Base-by-base conservation (phyloP, 2,113 vertebrate species). In the Cochlearius cochlearius region DNA sequence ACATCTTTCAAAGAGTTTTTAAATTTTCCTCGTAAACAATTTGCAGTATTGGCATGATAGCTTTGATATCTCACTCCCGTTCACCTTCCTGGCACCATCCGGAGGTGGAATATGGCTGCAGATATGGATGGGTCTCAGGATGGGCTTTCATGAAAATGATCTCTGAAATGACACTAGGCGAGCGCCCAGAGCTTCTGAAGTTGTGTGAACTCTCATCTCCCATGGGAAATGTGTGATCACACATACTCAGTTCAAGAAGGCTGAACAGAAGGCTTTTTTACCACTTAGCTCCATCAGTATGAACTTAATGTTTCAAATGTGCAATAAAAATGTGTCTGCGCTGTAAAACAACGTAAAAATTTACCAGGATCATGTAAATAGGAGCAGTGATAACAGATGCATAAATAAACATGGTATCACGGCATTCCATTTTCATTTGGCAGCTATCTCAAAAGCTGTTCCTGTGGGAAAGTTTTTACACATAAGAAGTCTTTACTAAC, bases 181-280 rank as follows among this genome's bases (percentile, higher is more conserved):
- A 85, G 39, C 59, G 81, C 1, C 2, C 11, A 1, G 73, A 92
- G 47, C 47, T 94, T 87, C 80, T 87, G 68, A 87, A 91, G 89
- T 81, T 87, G 25, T 64, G 27, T 91, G 94, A 96, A 85, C 94
- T 89, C 71, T 63, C 36, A 64, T 50, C 12, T 87, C 69, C 64
- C 4, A 1, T 45, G 38, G 45, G 53, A 94, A 91, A 85, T 0
- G 49, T 82, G 94, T 78, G 84, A 95, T 94, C 80, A 75, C 64
- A 60, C 69, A 71, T 94, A 81, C 14, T 64, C 84, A 89, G 73
- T 71, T 91, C 83, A 56, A 64, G 92, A 81, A 60, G 34, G 15
- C 34, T 78, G 86, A 96, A 92, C 94, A 97, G 93, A 94, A 92
- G 94, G 93, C 80, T 87, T 95, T 87, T 81, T 84, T 56, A 71